A percentile compares a stretch with the other conserved stretches of the same genome.
Conservation (phyloP, 2,797 vertebrate genomes). For the Xyrichtys novacula region DNA sequence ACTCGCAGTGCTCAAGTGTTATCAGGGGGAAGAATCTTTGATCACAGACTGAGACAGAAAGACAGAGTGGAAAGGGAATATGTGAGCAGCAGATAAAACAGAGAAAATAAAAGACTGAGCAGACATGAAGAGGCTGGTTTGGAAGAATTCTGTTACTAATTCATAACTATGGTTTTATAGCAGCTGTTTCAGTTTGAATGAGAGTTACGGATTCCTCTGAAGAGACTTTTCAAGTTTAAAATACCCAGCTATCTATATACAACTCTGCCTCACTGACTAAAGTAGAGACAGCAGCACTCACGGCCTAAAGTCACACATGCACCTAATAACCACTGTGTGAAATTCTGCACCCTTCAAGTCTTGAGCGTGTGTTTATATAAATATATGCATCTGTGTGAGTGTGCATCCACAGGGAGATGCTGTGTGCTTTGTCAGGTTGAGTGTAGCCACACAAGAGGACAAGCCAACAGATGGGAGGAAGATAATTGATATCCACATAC, state of each 20-base stretch:
- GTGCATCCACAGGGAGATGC: conserved; percentile 31
- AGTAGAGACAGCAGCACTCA: background rate
- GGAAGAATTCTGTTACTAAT: conserved; percentile 56
- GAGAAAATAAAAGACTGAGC: conserved; percentile 37
- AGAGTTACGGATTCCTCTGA: conserved; percentile 22
- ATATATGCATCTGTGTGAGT: background rate
- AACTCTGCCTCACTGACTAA: conserved; percentile 2
- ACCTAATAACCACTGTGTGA: conserved; percentile 1
- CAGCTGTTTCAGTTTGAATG: conserved; percentile 32
- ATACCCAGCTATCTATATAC: conserved; percentile 20
- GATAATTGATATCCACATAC: conserved; percentile 68
- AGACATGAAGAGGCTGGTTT: conserved; percentile 33
- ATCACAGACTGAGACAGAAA: conserved; percentile 67
- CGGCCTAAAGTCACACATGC: conserved; percentile 8
- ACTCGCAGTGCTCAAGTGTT: conserved; percentile 48
- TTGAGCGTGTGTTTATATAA: background rate
- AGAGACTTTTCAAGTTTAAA: conserved; percentile 14
- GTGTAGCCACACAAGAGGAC: conserved; percentile 52
- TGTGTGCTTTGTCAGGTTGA: conserved; percentile 45
- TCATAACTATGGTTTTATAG: conserved; percentile 48
- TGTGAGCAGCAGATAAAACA: conserved; percentile 64
- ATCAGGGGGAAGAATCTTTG: conserved; percentile 69
- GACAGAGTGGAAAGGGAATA: conserved; percentile 62
- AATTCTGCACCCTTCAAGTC: conserved; percentile 19
- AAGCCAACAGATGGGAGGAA: conserved; percentile 61